Evolutionary conservation across 2,113 vertebrate species (phyloP).

Genomic region (Hippocampus mohnikei): DNA sequence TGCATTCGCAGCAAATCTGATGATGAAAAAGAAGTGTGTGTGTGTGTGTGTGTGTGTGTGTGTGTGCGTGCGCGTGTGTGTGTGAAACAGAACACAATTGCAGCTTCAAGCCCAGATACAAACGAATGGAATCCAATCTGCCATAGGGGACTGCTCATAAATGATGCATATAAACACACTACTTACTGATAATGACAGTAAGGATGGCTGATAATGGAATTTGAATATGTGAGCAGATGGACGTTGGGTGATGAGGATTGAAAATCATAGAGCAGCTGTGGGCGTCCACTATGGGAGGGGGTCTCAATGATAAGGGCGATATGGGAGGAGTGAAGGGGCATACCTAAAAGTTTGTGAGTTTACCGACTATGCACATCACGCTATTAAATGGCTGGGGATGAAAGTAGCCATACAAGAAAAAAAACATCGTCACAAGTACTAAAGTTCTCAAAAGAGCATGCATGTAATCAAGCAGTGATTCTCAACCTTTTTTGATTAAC

Average conservation of each 20-base stretch:
- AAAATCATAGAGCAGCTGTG: neutral
- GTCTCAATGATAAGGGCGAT: neutral
- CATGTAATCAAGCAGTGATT: too few species aligned
- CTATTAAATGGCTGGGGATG: neutral
- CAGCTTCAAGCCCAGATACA: neutral
- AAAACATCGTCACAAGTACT: neutral
- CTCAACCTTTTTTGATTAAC: too few species aligned
- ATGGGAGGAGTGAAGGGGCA: neutral
- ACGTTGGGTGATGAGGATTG: neutral
- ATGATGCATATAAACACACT: conserved; percentile 9
- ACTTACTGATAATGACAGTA: conserved; percentile 3
- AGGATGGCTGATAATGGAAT: conserved; percentile 1
- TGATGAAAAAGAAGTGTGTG: too few species aligned
- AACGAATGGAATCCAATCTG: neutral
- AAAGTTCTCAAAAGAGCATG: too few species aligned
- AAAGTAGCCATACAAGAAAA: neutral
- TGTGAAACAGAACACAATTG: neutral
- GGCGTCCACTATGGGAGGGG: neutral
- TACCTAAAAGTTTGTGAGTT: neutral
- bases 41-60: too few species aligned
- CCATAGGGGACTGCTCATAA: neutral
- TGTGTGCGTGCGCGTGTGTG: neutral
- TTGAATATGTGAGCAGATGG: neutral
- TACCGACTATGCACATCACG: neutral
- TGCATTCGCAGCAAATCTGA: too few species aligned